Percentiles rank a stretch among this genome's conserved stretches.
Conservation (phyloP, 2,797 vertebrate species). For the Iguana delicatissima region DNA sequence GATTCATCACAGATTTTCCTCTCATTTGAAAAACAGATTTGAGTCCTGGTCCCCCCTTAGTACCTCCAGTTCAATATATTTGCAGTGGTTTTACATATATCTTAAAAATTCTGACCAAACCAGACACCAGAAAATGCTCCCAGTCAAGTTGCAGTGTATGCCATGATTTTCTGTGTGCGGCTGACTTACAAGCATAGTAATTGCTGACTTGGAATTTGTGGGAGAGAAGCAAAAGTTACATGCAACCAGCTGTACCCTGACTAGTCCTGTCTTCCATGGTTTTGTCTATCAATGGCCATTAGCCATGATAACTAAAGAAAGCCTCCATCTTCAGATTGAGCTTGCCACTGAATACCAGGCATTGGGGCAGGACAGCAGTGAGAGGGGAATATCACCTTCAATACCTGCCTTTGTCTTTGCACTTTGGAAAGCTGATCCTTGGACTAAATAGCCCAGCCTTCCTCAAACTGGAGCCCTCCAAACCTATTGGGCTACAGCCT, state of each 20-base stretch:
- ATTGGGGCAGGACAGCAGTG: not conserved
- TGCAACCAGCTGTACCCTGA: not conserved
- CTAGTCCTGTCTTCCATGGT: not conserved
- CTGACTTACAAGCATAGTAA: not conserved
- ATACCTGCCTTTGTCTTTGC: not conserved
- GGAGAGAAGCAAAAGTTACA: too few relatives aligned
- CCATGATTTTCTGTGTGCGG: not conserved
- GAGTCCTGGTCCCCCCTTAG: too few relatives aligned
- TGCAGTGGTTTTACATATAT: too few relatives aligned
- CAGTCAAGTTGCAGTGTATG: too few relatives aligned
- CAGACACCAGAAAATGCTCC: too few relatives aligned
- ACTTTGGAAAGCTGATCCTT: not conserved
- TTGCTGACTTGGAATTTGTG: not conserved
- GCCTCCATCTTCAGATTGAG: not conserved
- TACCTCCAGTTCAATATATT: too few relatives aligned
- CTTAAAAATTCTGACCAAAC: too few relatives aligned
- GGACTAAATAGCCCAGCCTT: not conserved
- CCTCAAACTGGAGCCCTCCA: not conserved
- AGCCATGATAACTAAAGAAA: not conserved
- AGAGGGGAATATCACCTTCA: not conserved
- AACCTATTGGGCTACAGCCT: not conserved
- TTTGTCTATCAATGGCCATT: not conserved
- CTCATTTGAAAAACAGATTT: too few relatives aligned
- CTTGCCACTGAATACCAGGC: not conserved
- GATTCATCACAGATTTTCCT: too few relatives aligned